These are phyloP conservation scores for Pygoscelis adeliae DNA, from an alignment of 2,113 vertebrate species.

Conservation along the genomic window DNA sequence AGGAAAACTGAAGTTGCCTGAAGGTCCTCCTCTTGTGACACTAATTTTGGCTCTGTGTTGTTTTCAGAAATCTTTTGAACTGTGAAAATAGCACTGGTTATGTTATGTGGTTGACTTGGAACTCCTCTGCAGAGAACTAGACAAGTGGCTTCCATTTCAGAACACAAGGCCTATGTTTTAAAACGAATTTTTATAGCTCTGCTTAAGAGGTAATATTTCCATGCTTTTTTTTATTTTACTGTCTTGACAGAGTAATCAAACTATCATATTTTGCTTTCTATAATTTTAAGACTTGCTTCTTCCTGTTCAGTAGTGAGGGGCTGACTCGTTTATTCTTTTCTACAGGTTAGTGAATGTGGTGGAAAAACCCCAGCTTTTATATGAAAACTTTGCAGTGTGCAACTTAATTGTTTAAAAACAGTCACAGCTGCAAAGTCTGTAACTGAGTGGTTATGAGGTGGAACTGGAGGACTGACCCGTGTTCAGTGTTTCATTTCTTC, in stretches of 20 bases:
- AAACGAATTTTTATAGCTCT: neutral
- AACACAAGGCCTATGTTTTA: neutral
- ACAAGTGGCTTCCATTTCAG: neutral
- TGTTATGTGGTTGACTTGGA: neutral
- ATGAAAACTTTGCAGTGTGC: neutral
- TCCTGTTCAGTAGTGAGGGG: neutral
- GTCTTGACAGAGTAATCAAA: neutral
- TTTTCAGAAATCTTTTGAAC: neutral
- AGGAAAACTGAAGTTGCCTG: neutral
- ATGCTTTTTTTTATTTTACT: neutral
- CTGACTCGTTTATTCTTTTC: neutral
- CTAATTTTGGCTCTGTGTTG: neutral
- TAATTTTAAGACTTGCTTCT: neutral
- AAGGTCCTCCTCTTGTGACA: neutral
- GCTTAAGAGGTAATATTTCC: neutral
- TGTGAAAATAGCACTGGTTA: neutral
- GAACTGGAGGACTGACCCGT: neutral
- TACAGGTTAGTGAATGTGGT: neutral
- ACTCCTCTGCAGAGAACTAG: neutral
- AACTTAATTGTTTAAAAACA: neutral
- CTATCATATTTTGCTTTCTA: accelerated
- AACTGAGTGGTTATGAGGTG: neutral
- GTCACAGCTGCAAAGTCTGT: neutral
- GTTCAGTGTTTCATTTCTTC: neutral
- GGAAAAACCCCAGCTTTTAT: neutral